Conservation (phyloP, 2,888 invertebrate species). For the Chironomus riparius region DNA sequence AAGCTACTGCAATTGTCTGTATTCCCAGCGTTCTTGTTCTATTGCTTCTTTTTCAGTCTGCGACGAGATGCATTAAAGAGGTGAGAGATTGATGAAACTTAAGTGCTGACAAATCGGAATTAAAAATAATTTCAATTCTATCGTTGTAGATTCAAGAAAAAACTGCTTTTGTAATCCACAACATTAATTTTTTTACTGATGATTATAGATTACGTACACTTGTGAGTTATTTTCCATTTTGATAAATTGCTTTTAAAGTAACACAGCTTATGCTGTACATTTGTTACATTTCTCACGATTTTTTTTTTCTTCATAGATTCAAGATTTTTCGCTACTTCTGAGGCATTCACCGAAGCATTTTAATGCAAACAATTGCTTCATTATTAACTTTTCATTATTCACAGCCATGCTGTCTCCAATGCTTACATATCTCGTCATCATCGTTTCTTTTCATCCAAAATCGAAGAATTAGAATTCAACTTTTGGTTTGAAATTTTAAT, state of each 20-base stretch:
- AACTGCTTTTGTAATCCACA: not conserved
- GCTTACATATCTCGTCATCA: slow-evolving; percentile 15
- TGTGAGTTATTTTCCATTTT: not conserved
- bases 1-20: not conserved
- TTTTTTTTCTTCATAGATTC: not conserved
- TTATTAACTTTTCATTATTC: not conserved
- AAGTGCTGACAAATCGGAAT: not conserved
- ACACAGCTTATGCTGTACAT: not conserved
- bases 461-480: not conserved
- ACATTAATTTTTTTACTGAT: slow-evolving; percentile 5
- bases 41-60: not conserved
- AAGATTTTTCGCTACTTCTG: slow-evolving; percentile 13
- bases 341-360: slow-evolving; percentile 18
- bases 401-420: not conserved
- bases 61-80: slow-evolving; percentile 15
- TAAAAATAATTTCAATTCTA: not conserved
- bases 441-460: slow-evolving; percentile 20
- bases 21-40: not conserved
- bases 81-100: not conserved
- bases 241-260: not conserved
- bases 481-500: too few species aligned
- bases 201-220: not conserved
- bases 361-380: slow-evolving; percentile 12
- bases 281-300: too few species aligned
- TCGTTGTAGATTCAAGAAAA: slow-evolving; percentile 6